Percentiles rank a stretch among this genome's conserved stretches.
Conservation (phyloP, 1,140 invertebrate species). For the Globodera rostochiensis region DNA sequence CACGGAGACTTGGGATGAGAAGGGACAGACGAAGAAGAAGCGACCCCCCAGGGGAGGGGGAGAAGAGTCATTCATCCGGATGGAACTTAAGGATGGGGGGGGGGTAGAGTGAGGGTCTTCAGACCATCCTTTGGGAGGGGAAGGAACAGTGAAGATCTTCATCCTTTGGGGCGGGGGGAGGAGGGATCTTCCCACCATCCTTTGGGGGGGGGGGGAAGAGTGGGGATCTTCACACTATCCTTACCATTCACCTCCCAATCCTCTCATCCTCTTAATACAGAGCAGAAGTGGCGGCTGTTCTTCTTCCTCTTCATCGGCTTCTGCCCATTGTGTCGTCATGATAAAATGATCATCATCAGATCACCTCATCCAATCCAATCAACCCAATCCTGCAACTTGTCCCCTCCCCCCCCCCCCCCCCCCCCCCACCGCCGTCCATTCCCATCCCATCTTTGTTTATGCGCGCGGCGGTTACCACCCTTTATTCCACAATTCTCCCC, state of each 20-base stretch:
- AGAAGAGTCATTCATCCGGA: background rate
- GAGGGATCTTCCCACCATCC: too few species aligned
- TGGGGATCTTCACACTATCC: too few species aligned
- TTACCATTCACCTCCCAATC: too few species aligned
- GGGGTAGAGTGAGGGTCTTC: too few species aligned
- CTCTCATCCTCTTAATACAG: background rate
- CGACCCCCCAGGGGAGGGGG: too few species aligned
- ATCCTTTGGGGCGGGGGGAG: too few species aligned
- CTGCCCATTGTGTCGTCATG: background rate
- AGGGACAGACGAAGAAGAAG: background rate
- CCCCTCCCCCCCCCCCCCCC: too few species aligned
- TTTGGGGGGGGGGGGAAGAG: too few species aligned
- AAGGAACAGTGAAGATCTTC: too few species aligned
- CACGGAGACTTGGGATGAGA: too few species aligned
- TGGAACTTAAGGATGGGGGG: too few species aligned
- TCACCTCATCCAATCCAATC: background rate
- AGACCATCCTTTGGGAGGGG: too few species aligned
- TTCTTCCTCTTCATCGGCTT: background rate
- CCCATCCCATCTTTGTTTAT: slow-evolving; percentile 2
- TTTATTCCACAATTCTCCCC: background rate
- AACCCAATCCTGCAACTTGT: background rate
- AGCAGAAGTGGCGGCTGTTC: background rate
- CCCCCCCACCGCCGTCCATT: background rate
- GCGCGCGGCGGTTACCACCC: background rate
- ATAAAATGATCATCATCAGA: background rate